Percentiles rank a stretch among this genome's conserved stretches.
Conservation (phyloP, 2,888 invertebrate species). For the Melanchra persicariae region DNA sequence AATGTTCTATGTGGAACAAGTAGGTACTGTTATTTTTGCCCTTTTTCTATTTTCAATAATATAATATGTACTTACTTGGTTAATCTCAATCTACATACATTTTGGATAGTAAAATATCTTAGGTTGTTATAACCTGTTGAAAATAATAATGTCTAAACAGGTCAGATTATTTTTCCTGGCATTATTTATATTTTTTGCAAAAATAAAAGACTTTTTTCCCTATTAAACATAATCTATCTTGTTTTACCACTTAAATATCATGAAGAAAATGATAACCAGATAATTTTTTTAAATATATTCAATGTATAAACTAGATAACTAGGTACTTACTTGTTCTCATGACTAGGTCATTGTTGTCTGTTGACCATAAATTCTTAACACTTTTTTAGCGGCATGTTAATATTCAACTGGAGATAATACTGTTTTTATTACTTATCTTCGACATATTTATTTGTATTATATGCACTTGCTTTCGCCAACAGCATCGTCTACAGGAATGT, state of each 20-base stretch:
- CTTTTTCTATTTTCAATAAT: too few species aligned
- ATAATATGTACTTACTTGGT: neutral
- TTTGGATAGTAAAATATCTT: too few species aligned
- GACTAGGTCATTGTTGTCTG: neutral
- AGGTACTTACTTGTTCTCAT: conserved; percentile 14
- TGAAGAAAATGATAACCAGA: neutral
- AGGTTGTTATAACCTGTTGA: too few species aligned
- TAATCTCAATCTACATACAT: neutral
- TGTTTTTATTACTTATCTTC: neutral
- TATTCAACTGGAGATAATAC: neutral
- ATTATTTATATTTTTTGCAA: neutral
- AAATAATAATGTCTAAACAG: neutral
- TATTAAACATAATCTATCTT: neutral
- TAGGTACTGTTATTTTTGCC: too few species aligned
- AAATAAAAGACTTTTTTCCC: neutral
- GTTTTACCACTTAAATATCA: neutral
- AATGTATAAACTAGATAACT: neutral
- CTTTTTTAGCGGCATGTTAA: neutral
- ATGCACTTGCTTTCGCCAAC: neutral
- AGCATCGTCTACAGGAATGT: neutral
- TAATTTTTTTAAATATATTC: neutral
- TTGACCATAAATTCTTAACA: neutral
- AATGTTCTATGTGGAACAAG: too few species aligned
- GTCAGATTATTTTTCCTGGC: conserved; percentile 15
- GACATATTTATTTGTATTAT: neutral